Conservation (phyloP, 2,888 invertebrate genomes). For the Copidosoma aretas region DNA sequence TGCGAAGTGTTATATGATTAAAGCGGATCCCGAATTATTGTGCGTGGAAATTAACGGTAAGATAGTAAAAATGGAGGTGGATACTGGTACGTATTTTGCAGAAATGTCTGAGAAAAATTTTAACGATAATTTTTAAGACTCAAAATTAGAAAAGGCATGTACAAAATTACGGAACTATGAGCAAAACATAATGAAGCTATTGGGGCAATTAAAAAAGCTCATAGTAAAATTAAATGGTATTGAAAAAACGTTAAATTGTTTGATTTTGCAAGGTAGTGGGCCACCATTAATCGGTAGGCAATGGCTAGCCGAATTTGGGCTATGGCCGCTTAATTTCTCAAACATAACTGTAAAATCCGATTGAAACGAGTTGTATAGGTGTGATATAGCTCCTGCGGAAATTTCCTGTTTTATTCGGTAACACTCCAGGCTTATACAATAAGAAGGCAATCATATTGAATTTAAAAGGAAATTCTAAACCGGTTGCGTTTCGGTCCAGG, state of each 20-base stretch:
- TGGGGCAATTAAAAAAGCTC: conserved; percentile 25
- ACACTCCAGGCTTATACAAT: background rate
- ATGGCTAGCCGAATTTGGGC: conserved; percentile 30
- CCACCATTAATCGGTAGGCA: conserved; percentile 33
- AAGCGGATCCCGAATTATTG: conserved; percentile 13
- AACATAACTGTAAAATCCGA: no score
- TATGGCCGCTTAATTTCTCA: conserved; percentile 30
- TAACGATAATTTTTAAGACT: conserved; percentile 5
- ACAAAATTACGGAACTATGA: conserved; percentile 26
- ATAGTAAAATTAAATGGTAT: conserved; percentile 17
- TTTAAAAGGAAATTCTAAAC: background rate
- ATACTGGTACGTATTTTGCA: conserved; percentile 35
- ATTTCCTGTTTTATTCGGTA: background rate
- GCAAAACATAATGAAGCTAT: conserved; percentile 10
- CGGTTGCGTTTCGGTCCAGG: background rate
- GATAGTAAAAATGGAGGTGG: conserved; percentile 20
- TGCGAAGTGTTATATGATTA: conserved; percentile 11
- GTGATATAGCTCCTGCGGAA: background rate
- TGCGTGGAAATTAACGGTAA: conserved; percentile 24
- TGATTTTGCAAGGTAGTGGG: conserved; percentile 26
- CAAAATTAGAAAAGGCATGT: conserved; percentile 2
- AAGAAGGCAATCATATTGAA: background rate
- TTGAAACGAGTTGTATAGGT: no score
- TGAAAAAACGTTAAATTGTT: conserved; percentile 19
- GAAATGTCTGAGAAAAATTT: conserved; percentile 30